phyloP scores from a whole-genome alignment of 2,797 vertebrate species.

The Lepus oiostolus region DNA sequence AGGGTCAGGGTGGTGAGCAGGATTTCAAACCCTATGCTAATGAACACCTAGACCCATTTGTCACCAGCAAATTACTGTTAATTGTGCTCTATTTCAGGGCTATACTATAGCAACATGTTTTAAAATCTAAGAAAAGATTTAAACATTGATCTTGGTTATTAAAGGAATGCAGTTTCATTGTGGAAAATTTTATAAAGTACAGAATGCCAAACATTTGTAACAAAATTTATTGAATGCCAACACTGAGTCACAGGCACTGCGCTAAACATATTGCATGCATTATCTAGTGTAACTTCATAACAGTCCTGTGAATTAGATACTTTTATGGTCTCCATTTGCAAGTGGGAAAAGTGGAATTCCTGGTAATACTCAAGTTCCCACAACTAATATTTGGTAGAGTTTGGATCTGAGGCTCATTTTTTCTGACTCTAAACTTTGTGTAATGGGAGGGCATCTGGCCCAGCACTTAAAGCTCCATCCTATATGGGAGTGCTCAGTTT shows the following conservation, averaged over 20 bases:
- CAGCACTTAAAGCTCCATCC: too few relatives aligned
- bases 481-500: too few relatives aligned
- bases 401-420: neutral
- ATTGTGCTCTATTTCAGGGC: neutral
- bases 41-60: neutral
- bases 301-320: neutral
- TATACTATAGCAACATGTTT: neutral
- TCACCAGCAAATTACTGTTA: neutral
- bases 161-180: neutral
- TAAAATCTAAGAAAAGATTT: slow-evolving; percentile 21
- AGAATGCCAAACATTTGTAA: slow-evolving; percentile 11
- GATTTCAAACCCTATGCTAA: slow-evolving; percentile 33
- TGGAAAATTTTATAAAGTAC: slow-evolving; percentile 25
- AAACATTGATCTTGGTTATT: neutral
- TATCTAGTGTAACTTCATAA: slow-evolving; percentile 19
- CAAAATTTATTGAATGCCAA: neutral
- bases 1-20: neutral
- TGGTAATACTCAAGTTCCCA: neutral
- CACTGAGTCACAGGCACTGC: neutral
- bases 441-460: too few relatives aligned
- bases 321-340: neutral
- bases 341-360: neutral
- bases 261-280: neutral
- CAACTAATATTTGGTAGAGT: neutral
- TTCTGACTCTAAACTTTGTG: neutral